Base-by-base conservation (phyloP, 2,797 vertebrate species). In the Tympanoctomys barrerae region DNA sequence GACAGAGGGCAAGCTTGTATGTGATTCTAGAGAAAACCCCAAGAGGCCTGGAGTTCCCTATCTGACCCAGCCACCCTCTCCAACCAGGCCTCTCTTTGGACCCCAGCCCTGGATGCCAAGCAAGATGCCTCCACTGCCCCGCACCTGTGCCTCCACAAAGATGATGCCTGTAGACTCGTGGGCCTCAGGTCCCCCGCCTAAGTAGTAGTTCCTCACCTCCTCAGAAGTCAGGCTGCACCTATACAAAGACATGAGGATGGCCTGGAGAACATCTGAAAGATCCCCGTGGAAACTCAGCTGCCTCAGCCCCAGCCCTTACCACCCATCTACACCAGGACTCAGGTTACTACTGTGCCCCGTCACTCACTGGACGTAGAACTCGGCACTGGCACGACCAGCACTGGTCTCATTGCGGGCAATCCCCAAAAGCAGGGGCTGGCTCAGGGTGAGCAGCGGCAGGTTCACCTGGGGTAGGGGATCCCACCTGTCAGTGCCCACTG, bases 391-490 rank as follows among this genome's bases (percentile, higher is more conserved):
- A 19, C 99, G 97, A 86, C 99, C 99, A 0, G 99, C 99, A 0
- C 99, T 99, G 93, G 99, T 99, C 98, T 99, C 98, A 77, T 99
- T 99, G 62, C 99, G 96, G 19, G 99, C 99, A 0, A 99, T 98
- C 9, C 99, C 99, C 98, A 99, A 96, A 39, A 99, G 98, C 89
- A 99, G 24, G 0, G 99, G 99, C 18, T 98, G 97, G 42, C 98
- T 98, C 7, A 99, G 98, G 78, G 97, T 98, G n/a, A 95, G 91
- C 57, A 99, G 94, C 0, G 99, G 99, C 97, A 99, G 86, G 81
- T 99, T 99, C 81, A 99, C 99, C 99, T 99, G 96, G 61, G 87
- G 80, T 26, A 36, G 81, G 70, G 81, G 36, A 31, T 86, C 62
- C 91, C 87, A 66, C 62, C 52, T 28, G 39, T 97, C 87, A 97